Conservation (phyloP, 2,888 invertebrate genomes). For the Imbricaverruca yamaguchii region DNA sequence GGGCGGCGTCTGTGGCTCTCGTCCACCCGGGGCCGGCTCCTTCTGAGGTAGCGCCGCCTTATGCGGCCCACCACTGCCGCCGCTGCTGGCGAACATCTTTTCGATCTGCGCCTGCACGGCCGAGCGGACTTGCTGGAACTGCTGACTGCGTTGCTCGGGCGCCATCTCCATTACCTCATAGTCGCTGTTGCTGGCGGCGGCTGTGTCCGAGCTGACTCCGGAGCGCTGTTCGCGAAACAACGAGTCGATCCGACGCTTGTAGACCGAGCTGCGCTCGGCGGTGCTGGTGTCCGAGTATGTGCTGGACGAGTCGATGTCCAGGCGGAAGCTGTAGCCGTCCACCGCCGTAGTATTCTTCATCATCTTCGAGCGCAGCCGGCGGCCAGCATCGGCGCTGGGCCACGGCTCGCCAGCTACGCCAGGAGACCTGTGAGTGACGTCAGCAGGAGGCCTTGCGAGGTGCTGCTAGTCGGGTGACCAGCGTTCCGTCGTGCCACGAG, state of each 20-base stretch:
- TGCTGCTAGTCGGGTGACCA: too few relatives aligned
- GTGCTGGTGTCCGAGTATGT: constrained; percentile 37
- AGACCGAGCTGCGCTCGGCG: constrained; percentile 46
- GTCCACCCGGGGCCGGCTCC: background rate
- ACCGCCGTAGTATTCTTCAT: constrained; percentile 5
- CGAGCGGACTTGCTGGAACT: constrained; percentile 43
- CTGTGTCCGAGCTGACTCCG: background rate
- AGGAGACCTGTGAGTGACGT: too few relatives aligned
- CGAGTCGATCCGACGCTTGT: constrained; percentile 77
- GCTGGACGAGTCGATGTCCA: constrained; percentile 32
- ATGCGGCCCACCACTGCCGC: constrained; percentile 52
- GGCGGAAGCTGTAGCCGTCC: constrained; percentile 32
- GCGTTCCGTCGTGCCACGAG: too few relatives aligned
- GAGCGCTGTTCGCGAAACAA: constrained; percentile 50
- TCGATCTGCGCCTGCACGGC: constrained; percentile 80
- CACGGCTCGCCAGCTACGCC: too few relatives aligned
- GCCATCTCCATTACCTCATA: constrained; percentile 30
- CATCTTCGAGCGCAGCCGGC: constrained; percentile 4
- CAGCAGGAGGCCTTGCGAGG: too few relatives aligned
- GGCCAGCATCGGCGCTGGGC: background rate
- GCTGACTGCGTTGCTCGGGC: constrained; percentile 30
- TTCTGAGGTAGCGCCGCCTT: constrained; percentile 33
- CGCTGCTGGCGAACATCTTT: constrained; percentile 70
- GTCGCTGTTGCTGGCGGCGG: constrained; percentile 20
- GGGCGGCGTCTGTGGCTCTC: constrained; percentile 18